phyloP scores from a whole-genome alignment of 2,797 vertebrate species.

The Anguilla megastoma region DNA sequence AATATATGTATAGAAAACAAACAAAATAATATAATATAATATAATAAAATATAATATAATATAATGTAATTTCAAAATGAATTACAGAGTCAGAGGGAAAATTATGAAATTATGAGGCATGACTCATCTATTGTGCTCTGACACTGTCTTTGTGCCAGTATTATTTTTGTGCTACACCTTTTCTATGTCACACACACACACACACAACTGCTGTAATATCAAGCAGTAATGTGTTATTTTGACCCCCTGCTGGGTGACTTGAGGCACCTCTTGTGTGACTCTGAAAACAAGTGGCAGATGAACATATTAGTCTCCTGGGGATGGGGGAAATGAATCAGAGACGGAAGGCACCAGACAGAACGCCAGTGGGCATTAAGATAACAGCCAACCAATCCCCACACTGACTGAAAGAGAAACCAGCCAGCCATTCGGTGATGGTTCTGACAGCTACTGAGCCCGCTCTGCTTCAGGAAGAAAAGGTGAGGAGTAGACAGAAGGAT shows the following conservation, averaged over 20 bases:
- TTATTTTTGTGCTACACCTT: background rate
- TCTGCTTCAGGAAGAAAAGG: conserved; percentile 14
- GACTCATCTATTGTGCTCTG: background rate
- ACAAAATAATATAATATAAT: too few relatives aligned
- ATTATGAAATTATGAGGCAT: background rate
- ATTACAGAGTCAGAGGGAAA: background rate
- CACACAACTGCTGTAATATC: background rate
- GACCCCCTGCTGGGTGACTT: background rate
- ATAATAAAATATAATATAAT: too few relatives aligned
- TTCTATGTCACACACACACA: background rate
- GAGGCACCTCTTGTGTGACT: background rate
- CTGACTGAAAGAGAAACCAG: background rate
- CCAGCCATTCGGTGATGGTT: conserved; percentile 11
- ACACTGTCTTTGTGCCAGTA: background rate
- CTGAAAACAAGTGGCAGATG: conserved; percentile 12
- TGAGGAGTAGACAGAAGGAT: conserved; percentile 19
- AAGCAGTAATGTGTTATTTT: background rate
- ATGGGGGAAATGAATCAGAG: conserved; percentile 24
- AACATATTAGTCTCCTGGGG: background rate
- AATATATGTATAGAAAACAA: too few relatives aligned
- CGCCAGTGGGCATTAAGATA: conserved; percentile 26
- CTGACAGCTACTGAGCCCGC: conserved; percentile 24
- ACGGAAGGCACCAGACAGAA: conserved; percentile 13
- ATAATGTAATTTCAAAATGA: background rate
- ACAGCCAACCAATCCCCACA: background rate